Conservation (phyloP, 2,797 vertebrate species). For the Emydoidea blandingii region DNA sequence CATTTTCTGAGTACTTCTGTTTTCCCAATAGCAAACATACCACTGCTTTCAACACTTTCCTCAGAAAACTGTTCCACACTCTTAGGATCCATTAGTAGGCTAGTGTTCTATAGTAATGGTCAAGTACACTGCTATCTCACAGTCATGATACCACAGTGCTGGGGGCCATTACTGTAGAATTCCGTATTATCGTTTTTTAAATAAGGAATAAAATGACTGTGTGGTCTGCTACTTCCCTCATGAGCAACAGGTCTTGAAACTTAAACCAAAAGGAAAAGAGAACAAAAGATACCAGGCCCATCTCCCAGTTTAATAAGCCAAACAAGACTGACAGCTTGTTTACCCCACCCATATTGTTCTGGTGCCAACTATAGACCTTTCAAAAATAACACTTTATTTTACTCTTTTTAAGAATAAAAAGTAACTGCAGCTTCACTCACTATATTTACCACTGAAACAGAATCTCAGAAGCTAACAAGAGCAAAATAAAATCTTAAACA, state of each 20-base stretch:
- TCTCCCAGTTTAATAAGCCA: not conserved
- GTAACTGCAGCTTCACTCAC: not conserved
- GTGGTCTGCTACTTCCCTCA: not conserved
- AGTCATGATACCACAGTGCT: not conserved
- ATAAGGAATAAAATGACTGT: not conserved
- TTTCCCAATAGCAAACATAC: not conserved
- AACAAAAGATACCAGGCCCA: not conserved
- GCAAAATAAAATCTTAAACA: slow-evolving; percentile 3
- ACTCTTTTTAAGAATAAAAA: not conserved
- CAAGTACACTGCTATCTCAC: not conserved
- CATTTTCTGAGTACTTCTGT: slow-evolving; percentile 1
- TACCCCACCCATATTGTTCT: not conserved
- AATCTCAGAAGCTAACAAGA: not conserved
- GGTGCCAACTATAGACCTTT: not conserved
- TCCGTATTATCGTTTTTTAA: not conserved
- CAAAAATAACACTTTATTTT: slow-evolving; percentile 1
- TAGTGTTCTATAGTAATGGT: not conserved
- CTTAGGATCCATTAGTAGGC: not conserved
- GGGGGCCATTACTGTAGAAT: not conserved
- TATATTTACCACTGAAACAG: not conserved
- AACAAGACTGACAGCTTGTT: not conserved
- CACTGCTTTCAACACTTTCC: not conserved
- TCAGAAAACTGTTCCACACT: not conserved
- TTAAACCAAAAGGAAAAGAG: not conserved
- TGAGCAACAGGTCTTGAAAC: not conserved